These are phyloP conservation scores for Leguminivora glycinivorella DNA, from an alignment of 1,140 invertebrate species.

Conservation along the genomic window DNA sequence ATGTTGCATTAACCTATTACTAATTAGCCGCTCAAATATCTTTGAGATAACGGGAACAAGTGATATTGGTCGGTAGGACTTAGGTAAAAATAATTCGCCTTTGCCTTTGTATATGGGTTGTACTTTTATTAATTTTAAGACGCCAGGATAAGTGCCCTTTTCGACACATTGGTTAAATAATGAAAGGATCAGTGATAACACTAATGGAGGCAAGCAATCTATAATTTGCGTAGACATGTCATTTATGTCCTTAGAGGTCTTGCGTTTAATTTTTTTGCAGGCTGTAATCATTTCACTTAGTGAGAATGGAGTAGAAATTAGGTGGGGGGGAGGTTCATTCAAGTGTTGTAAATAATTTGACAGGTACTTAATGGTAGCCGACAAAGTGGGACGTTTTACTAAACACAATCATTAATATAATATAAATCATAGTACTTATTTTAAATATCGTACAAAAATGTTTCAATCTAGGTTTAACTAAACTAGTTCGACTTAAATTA, in stretches of 20 bases:
- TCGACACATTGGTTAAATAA: conserved; percentile 9
- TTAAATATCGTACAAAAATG: too few relatives aligned
- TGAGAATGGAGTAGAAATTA: not conserved
- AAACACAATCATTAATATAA: too few relatives aligned
- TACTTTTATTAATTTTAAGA: conserved; percentile 15
- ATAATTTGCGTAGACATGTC: too few relatives aligned
- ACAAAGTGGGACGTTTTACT: too few relatives aligned
- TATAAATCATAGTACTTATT: too few relatives aligned
- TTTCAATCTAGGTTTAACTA: too few relatives aligned
- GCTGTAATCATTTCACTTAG: not conserved
- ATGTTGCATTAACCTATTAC: not conserved
- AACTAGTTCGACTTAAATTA: too few relatives aligned
- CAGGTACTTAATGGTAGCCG: too few relatives aligned
- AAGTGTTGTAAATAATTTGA: not conserved
- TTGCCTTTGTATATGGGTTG: conserved; percentile 17
- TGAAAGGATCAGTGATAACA: not conserved
- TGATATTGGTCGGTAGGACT: not conserved
- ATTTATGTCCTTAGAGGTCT: not conserved
- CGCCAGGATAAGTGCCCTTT: not conserved
- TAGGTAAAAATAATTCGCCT: not conserved
- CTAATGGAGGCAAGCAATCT: not conserved
- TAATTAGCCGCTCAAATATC: conserved; percentile 6
- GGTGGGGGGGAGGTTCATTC: not conserved
- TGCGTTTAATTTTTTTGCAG: conserved; percentile 8
- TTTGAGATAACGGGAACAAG: too few relatives aligned